A percentile compares a stretch with the other conserved stretches of the same genome.
Conservation (phyloP, 2,888 invertebrate species). For the Melanostoma scalare region DNA sequence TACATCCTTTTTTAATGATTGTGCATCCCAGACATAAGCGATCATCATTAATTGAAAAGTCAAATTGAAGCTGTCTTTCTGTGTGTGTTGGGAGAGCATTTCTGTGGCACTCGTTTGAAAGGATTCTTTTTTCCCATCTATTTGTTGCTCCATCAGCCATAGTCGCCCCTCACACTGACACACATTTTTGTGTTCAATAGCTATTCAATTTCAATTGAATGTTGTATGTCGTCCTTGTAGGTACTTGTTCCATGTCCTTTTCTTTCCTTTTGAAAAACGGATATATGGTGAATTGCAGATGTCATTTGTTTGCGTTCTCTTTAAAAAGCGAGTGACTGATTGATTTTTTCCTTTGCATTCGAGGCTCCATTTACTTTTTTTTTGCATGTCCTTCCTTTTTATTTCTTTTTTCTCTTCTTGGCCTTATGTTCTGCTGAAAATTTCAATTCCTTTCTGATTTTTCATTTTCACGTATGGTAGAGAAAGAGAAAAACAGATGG, state of each 20-base stretch:
- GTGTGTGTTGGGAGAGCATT: slow-evolving; percentile 13
- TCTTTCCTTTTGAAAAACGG: slow-evolving; percentile 48
- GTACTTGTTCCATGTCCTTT: slow-evolving; percentile 37
- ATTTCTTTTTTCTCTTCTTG: slow-evolving; percentile 35
- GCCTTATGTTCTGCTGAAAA: slow-evolving; percentile 48
- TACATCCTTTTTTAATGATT: slow-evolving; percentile 47
- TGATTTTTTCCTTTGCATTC: slow-evolving; percentile 61
- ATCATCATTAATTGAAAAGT: slow-evolving; percentile 70
- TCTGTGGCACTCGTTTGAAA: slow-evolving; percentile 10
- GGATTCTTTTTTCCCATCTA: not conserved
- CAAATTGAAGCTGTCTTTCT: slow-evolving; percentile 61
- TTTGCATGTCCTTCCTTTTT: slow-evolving; percentile 24
- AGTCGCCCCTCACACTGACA: slow-evolving; percentile 16
- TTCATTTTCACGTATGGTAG: slow-evolving; percentile 45
- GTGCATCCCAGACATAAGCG: slow-evolving; percentile 48
- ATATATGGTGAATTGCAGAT: slow-evolving; percentile 73
- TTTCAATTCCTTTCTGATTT: slow-evolving; percentile 68
- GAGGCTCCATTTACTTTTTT: not conserved
- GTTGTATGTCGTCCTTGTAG: slow-evolving; percentile 48
- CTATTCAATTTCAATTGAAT: slow-evolving; percentile 62
- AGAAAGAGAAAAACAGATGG: slow-evolving; percentile 15
- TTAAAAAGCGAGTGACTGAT: slow-evolving; percentile 71
- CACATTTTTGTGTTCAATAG: slow-evolving; percentile 36
- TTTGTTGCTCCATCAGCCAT: not conserved
- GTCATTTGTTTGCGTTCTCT: slow-evolving; percentile 70